A percentile compares a stretch with the other conserved stretches of the same genome.
Evolutionary conservation across 2,113 vertebrate species (phyloP).

Genomic region (Vulpes lagopus): DNA sequence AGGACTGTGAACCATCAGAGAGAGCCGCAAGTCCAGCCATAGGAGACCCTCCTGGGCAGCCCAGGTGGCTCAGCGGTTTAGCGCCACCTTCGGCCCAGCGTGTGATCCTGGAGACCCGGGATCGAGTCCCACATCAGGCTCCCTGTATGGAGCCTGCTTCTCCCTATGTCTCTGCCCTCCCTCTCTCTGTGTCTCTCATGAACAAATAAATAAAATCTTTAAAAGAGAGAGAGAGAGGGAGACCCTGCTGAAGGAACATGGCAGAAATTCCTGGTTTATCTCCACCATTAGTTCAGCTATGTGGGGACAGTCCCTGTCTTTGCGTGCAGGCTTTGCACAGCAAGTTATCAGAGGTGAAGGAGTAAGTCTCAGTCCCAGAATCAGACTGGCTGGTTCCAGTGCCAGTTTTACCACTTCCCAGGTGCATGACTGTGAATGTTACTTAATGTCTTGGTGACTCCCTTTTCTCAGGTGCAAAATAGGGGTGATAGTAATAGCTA

Average conservation of each 20-base stretch:
- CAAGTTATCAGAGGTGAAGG: too few species aligned
- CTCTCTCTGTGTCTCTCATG: too few species aligned
- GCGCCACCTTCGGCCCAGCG: too few species aligned
- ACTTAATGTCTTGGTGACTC: neutral
- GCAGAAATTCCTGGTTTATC: neutral
- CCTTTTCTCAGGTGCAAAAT: neutral
- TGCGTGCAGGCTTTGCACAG: neutral
- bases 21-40: neutral
- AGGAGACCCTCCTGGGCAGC: neutral
- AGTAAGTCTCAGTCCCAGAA: neutral
- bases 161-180: too few species aligned
- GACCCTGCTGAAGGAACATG: neutral
- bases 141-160: too few species aligned
- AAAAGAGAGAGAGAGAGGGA: neutral
- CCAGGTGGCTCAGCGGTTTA: too few species aligned
- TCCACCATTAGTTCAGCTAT: too few species aligned
- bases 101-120: too few species aligned
- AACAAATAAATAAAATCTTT: too few species aligned
- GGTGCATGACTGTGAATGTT: neutral
- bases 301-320: neutral
- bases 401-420: neutral
- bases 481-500: neutral
- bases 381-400: neutral
- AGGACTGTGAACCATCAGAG: neutral
- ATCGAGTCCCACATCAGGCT: too few species aligned